Evolutionary conservation across 1,140 invertebrate genomes (phyloP), one percentile per base, ranked within the genome.

Genomic region (Magallana ariakensis): DNA sequence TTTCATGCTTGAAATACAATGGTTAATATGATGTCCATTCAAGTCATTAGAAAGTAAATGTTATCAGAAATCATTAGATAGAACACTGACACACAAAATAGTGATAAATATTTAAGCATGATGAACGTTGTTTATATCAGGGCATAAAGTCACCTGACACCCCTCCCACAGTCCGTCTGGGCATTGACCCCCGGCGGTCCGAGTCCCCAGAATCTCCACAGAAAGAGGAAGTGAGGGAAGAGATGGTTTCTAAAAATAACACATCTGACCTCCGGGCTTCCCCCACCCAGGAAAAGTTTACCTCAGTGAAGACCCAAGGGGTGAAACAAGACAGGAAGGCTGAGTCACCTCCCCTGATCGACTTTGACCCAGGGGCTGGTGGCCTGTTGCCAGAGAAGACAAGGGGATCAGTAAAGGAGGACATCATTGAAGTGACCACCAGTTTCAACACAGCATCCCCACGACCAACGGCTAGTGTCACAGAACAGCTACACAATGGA

Each of bases 361-460:
- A 46, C 33, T 75, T 75, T 11, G 66, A 26, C 22, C 66, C 66
- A 75, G 66, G 33, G 33, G 33, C 33, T 46, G 33, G 33, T 46
- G 33, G 33, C 33, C 33, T 4, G 33, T 46, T 46, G 22, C 22
- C 66, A 13, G 80, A 82, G 80, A 56, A 82, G 80, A 54, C 80
- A 16, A 19, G 4, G 6, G 5, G 10, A 22, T 11, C 80, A 16
- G 5, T 82, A 53, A 55, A 56, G 19, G 80, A 82, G 7, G 80
- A 82, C 19, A 9, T 82, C n/a, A 54, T 82, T 10, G 80, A 82
- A 56, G 80, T 54, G 46, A 55, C 80, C 15, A 82, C 80, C 8
- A 82, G 80, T 56, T 82, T 82, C 22, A 75, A 75, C 22, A 75
- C 66, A 0, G 66, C 66, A 2, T 75, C 66, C 7, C 66, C 66